Percentiles rank a stretch among this genome's conserved stretches.
phyloP scores from a whole-genome alignment of 2,888 invertebrate genomes.

The Fissipunctia ypsillon region DNA sequence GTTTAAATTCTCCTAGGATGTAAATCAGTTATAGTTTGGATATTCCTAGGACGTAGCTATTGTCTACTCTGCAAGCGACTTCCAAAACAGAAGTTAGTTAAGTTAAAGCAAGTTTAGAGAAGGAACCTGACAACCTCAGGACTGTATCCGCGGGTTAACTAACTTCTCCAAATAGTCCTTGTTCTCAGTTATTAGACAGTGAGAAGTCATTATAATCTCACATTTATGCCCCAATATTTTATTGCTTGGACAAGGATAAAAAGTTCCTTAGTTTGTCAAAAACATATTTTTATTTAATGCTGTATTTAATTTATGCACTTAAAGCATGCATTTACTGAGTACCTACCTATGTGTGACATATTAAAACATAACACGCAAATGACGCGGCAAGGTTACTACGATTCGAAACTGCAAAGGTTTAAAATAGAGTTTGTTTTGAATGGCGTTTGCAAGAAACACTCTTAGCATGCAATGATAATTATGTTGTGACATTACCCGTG shows the following conservation, averaged over 20 bases:
- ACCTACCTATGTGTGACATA: background rate
- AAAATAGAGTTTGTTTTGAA: background rate
- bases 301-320: conserved; percentile 17
- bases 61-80: background rate
- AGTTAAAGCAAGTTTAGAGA: conserved; percentile 14
- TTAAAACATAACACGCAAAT: conserved; percentile 8
- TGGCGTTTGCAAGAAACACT: background rate
- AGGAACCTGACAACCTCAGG: conserved; percentile 7
- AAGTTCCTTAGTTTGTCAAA: background rate
- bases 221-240: background rate
- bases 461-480: background rate
- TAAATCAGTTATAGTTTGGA: background rate
- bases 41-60: background rate
- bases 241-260: background rate
- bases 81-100: conserved; percentile 15
- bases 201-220: background rate
- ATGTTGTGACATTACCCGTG: background rate
- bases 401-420: background rate
- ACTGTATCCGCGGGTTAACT: background rate
- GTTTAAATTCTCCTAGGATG: background rate
- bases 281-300: background rate
- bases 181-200: background rate
- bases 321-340: conserved; percentile 1
- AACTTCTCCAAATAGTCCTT: background rate
- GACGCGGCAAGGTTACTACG: background rate